Percentiles rank a stretch among this genome's conserved stretches.
Conservation (phyloP, 2,113 vertebrate genomes). For the Theristicus caerulescens region DNA sequence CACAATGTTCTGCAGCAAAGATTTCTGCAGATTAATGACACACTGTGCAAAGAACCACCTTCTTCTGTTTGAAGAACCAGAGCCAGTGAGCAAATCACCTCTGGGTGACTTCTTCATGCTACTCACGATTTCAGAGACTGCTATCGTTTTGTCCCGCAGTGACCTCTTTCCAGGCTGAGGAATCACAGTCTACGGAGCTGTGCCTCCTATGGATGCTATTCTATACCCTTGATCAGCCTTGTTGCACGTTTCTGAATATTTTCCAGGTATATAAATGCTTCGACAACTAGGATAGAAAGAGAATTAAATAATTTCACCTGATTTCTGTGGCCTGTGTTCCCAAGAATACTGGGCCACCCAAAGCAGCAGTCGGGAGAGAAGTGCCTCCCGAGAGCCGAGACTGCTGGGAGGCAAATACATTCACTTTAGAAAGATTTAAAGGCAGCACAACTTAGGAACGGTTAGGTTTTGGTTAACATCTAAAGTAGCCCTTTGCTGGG, state of each 20-base stretch:
- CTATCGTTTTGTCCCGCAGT: background rate
- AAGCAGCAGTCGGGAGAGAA: background rate
- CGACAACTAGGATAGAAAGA: background rate
- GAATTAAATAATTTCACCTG: background rate
- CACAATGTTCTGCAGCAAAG: background rate
- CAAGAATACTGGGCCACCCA: background rate
- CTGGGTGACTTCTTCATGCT: background rate
- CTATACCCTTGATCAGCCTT: background rate
- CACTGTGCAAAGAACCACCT: background rate
- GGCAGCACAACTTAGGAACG: background rate
- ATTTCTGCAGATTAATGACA: background rate
- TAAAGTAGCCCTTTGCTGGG: background rate
- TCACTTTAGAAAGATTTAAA: background rate
- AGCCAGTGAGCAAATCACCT: background rate
- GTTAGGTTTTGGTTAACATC: background rate
- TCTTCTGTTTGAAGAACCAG: background rate
- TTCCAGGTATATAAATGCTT: background rate
- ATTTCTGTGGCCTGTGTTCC: background rate
- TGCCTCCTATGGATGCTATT: background rate
- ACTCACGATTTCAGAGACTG: background rate
- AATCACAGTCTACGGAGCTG: background rate
- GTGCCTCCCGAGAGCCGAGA: background rate
- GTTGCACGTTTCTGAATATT: background rate
- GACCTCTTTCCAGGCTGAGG: background rate
- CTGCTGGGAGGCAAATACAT: background rate